Base-by-base conservation (phyloP, 2,888 invertebrate genomes). In the Drosophila yooni region DNA sequence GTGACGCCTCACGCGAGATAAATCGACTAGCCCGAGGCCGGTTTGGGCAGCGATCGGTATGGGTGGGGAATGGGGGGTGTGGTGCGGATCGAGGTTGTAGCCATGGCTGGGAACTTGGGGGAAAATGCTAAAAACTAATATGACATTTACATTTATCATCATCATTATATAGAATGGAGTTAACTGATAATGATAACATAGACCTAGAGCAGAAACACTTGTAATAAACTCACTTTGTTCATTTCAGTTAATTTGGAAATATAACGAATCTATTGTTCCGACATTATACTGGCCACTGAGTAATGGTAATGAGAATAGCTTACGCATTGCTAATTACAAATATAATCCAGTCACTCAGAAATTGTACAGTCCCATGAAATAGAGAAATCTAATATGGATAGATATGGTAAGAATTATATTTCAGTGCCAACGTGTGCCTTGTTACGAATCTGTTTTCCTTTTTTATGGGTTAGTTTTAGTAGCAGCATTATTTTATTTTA, bases 1-100 rank as follows among this genome's bases (percentile, higher is more conserved):
- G 87, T 89, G 89, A 89, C 87, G 87, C 72, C 89, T 83, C 87
- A 86, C 87, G 87, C 89, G 83, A 84, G 76, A 88, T 84, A 86
- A 75, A 79, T 70, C 43, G 74, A 60, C 65, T 74, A 43, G 50
- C 38, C 48, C 43, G 50, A 34, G 36, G 40, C 51, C 53, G 25
- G 27, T 38, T 54, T 29, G 25, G 31, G 36, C 13, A 3, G 31
- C 25, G 54, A 33, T 64, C 43, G 56, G 21, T 36, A 52, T 53
- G 38, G 18, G 13, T 10, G 34, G 3, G 33, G 36, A 3, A 40
- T n/a, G 36, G 40, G 31, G 11, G n/a, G 50, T 13, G 27, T 7
- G 33, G 52, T 15, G 13, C 43, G 21, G 15, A 38, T 21, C 1
- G 40, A 18, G n/a, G 48, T 46, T 46, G 34, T 31, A 43, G 21